phyloP scores from a whole-genome alignment of 2,797 vertebrate species.

The Anguilla pacifica region DNA sequence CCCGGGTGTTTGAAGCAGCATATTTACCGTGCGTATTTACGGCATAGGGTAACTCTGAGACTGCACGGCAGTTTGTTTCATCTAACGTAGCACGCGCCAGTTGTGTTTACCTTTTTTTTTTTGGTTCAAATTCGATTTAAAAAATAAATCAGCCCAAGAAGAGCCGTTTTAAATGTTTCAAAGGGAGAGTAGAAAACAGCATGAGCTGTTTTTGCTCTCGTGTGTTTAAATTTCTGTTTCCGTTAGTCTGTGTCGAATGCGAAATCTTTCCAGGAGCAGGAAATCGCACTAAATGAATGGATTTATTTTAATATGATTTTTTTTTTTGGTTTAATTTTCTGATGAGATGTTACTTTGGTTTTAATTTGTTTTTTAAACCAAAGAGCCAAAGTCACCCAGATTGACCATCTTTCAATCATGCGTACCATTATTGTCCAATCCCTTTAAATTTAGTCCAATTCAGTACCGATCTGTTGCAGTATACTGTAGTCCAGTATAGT shows the following conservation, averaged over 20 bases:
- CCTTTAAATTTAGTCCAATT: conserved; percentile 50
- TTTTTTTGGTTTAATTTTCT: not conserved
- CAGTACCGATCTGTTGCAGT: not conserved
- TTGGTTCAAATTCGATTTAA: not conserved
- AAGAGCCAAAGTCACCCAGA: conserved; percentile 34
- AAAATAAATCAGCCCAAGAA: not conserved
- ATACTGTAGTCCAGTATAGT: conserved; percentile 13
- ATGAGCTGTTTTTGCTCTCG: not conserved
- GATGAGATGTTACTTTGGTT: not conserved
- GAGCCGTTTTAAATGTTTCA: not conserved
- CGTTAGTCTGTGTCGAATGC: conserved; percentile 17
- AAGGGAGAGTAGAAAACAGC: not conserved
- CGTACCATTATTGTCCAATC: conserved; percentile 43
- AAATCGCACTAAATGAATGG: conserved; percentile 17
- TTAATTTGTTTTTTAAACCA: conserved; percentile 41
- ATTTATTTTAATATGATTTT: not conserved
- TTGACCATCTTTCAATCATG: conserved; percentile 20
- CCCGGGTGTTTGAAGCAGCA: not conserved
- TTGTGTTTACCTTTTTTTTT: not conserved
- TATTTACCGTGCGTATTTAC: not conserved
- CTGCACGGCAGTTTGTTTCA: not conserved
- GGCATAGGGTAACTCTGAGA: not conserved
- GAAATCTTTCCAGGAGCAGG: conserved; percentile 13
- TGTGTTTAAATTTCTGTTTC: not conserved
- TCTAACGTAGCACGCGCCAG: not conserved